phyloP scores from a whole-genome alignment of 2,888 invertebrate species.

The Synergus japonicus region DNA sequence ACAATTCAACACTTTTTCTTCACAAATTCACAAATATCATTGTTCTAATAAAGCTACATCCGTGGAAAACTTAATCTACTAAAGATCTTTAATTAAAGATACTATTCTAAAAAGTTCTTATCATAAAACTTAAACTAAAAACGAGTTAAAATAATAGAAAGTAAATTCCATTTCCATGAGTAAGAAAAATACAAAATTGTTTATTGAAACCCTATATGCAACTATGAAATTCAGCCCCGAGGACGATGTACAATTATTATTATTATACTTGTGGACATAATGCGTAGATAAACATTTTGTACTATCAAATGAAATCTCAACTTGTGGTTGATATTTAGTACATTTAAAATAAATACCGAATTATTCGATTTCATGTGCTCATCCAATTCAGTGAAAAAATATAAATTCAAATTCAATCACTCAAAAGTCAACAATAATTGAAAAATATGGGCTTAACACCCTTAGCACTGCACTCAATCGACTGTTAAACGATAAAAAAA shows the following conservation, averaged over 20 bases:
- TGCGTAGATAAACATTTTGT: background rate
- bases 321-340: background rate
- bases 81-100: background rate
- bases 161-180: background rate
- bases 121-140: background rate
- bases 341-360: background rate
- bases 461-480: background rate
- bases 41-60: no score
- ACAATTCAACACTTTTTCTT: no score
- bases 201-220: background rate
- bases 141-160: background rate
- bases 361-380: no score
- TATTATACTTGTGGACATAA: background rate
- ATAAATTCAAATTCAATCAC: background rate
- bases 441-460: background rate
- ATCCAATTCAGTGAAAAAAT: background rate
- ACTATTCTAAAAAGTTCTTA: background rate
- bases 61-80: no score
- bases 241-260: background rate
- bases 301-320: background rate
- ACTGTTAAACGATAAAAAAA: background rate
- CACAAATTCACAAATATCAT: no score
- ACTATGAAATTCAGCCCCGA: background rate
- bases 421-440: background rate
- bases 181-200: constrained; percentile 4